phyloP scores from a whole-genome alignment of 1,140 invertebrate genomes.

The Prorops nasuta region DNA sequence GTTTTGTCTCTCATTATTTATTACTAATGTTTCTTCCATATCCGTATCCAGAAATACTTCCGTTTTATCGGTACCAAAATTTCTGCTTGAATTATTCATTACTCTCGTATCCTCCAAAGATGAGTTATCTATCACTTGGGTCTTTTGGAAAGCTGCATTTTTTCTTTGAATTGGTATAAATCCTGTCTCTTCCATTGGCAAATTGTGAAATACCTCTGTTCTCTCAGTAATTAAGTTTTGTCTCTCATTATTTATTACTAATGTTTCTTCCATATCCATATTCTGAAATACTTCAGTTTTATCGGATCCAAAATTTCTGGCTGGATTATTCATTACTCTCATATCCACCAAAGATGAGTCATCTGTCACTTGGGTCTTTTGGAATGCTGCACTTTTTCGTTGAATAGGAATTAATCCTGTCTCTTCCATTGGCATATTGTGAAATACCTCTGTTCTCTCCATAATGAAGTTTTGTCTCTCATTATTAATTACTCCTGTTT shows the following conservation, averaged over 20 bases:
- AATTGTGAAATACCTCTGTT: slow-evolving; percentile 3
- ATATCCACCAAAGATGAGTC: too few relatives aligned
- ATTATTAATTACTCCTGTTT: not conserved
- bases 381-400: not conserved
- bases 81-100: too few relatives aligned
- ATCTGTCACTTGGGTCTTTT: too few relatives aligned
- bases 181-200: slow-evolving; percentile 23
- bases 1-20: not conserved
- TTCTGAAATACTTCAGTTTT: slow-evolving; percentile 13
- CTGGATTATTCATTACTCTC: too few relatives aligned
- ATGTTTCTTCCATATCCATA: slow-evolving; percentile 16
- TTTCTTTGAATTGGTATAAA: slow-evolving; percentile 1
- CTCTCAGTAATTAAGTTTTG: not conserved
- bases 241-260: not conserved
- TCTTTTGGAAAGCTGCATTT: too few relatives aligned
- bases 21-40: slow-evolving; percentile 5
- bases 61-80: not conserved
- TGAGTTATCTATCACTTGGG: too few relatives aligned
- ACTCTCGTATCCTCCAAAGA: too few relatives aligned
- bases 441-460: too few relatives aligned
- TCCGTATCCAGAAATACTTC: not conserved
- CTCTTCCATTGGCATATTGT: too few relatives aligned
- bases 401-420: too few relatives aligned
- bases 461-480: not conserved
- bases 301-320: not conserved